phyloP scores from a whole-genome alignment of 2,888 invertebrate genomes.

The Caenorhabditis sp. region DNA sequence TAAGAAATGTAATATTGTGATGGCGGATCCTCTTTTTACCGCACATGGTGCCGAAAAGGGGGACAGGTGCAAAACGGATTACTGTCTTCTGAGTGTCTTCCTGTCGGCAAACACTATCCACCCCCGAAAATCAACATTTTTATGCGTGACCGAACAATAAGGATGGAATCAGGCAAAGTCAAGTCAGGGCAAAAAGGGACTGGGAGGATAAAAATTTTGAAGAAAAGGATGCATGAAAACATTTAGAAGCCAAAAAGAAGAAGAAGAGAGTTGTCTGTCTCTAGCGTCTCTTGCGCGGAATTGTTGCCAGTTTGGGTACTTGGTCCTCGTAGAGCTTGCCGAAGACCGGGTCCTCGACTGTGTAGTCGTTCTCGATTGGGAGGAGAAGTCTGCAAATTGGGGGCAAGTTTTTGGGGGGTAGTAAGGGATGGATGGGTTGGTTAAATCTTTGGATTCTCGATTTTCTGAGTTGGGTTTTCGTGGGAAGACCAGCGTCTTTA shows the following conservation, averaged over 20 bases:
- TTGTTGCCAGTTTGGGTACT: constrained; percentile 57
- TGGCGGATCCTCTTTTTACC: constrained; percentile 25
- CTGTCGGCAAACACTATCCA: constrained; percentile 55
- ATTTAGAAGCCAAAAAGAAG: background rate
- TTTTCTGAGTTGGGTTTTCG: no score
- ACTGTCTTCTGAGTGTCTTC: constrained; percentile 47
- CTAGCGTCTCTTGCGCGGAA: constrained; percentile 52
- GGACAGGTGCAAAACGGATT: constrained; percentile 58
- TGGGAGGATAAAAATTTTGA: background rate
- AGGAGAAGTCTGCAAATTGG: constrained; percentile 52
- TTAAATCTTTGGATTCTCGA: background rate
- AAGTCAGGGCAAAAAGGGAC: background rate
- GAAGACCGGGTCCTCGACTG: constrained; percentile 65
- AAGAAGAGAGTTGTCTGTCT: constrained; percentile 11
- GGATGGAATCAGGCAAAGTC: background rate
- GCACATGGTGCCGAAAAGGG: constrained; percentile 35
- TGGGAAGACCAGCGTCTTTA: no score
- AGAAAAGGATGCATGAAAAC: no score
- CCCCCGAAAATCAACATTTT: constrained; percentile 51
- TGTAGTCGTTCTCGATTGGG: constrained; percentile 59
- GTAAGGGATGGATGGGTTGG: background rate
- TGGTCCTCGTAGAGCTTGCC: constrained; percentile 61
- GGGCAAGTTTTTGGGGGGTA: background rate
- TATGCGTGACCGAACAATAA: constrained; percentile 47
- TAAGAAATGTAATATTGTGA: constrained; percentile 58